These are phyloP conservation scores for Natrix natrix DNA, from an alignment of 2,797 vertebrate genomes.

Conservation along the genomic window DNA sequence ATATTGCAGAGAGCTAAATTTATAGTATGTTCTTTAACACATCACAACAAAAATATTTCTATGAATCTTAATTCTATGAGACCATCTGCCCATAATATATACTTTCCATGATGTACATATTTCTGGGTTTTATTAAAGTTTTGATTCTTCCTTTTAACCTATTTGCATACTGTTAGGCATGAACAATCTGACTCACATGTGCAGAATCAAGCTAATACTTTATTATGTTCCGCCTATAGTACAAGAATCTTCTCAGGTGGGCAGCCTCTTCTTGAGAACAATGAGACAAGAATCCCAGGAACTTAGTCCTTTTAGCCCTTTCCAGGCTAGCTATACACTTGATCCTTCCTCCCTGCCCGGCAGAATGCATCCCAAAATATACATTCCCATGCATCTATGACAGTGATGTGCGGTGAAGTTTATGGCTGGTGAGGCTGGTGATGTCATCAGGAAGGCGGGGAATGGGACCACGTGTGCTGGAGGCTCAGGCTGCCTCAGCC, in stretches of 20 bases:
- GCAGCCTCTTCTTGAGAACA: background rate
- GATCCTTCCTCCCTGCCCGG: background rate
- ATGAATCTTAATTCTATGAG: background rate
- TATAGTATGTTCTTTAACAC: conserved; percentile 12
- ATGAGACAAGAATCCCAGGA: background rate
- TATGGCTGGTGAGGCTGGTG: too few relatives aligned
- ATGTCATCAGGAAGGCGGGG: too few relatives aligned
- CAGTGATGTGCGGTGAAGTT: too few relatives aligned
- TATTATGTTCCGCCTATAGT: background rate
- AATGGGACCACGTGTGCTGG: too few relatives aligned
- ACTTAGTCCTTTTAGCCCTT: background rate
- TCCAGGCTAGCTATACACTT: background rate
- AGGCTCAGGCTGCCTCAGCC: too few relatives aligned
- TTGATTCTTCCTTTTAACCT: background rate
- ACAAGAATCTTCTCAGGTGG: background rate
- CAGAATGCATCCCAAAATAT: background rate
- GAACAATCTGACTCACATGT: background rate
- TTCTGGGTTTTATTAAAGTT: background rate
- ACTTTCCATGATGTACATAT: background rate
- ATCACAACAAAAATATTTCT: conserved; percentile 19
- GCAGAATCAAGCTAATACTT: background rate
- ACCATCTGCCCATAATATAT: background rate
- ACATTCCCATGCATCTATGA: background rate
- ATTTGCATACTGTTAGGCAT: background rate
- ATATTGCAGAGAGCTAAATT: conserved; percentile 17